Percentiles rank a stretch among this genome's conserved stretches.
phyloP scores from a whole-genome alignment of 2,888 invertebrate genomes.

The Drosophila hamatofila region DNA sequence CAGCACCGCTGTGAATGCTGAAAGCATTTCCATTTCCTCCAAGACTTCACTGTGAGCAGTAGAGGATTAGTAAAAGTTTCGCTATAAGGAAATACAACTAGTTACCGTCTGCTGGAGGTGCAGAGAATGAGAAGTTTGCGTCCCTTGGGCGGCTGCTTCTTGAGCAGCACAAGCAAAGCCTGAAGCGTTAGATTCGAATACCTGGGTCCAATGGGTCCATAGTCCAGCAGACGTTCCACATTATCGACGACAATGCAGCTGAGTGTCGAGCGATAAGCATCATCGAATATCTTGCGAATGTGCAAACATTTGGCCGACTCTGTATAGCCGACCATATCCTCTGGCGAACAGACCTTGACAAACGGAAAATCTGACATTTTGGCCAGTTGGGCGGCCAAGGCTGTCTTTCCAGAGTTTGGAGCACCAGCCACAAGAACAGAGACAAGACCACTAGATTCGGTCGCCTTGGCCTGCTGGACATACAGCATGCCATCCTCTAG shows the following conservation, averaged over 20 bases:
- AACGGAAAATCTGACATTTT: slow-evolving; percentile 99
- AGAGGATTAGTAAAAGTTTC: neutral
- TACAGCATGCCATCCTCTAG: slow-evolving; percentile 96
- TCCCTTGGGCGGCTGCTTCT: slow-evolving; percentile 97
- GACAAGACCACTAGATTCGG: slow-evolving; percentile 92
- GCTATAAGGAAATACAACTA: neutral
- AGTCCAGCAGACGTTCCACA: slow-evolving; percentile 98
- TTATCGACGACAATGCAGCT: slow-evolving; percentile 99
- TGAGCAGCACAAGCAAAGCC: slow-evolving; percentile 96
- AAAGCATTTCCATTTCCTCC: slow-evolving; percentile 97
- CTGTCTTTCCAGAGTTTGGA: slow-evolving; percentile 98
- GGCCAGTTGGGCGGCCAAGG: slow-evolving; percentile 98
- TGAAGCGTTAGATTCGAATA: slow-evolving; percentile 99
- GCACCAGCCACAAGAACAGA: slow-evolving; percentile 97
- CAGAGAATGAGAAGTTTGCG: slow-evolving; percentile 96
- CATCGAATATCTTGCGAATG: slow-evolving; percentile 99
- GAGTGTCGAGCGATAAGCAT: slow-evolving; percentile 98
- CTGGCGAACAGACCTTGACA: slow-evolving; percentile 97
- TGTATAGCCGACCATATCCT: slow-evolving; percentile 98
- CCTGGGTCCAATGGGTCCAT: slow-evolving; percentile 98
- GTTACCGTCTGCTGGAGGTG: slow-evolving; percentile 95
- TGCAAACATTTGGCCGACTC: slow-evolving; percentile 98
- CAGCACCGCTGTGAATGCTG: slow-evolving; percentile 95
- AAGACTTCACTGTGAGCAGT: slow-evolving; percentile 90
- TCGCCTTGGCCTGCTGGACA: slow-evolving; percentile 93